Conservation (phyloP, 2,888 invertebrate genomes). For the Meteorus cinctellus region DNA sequence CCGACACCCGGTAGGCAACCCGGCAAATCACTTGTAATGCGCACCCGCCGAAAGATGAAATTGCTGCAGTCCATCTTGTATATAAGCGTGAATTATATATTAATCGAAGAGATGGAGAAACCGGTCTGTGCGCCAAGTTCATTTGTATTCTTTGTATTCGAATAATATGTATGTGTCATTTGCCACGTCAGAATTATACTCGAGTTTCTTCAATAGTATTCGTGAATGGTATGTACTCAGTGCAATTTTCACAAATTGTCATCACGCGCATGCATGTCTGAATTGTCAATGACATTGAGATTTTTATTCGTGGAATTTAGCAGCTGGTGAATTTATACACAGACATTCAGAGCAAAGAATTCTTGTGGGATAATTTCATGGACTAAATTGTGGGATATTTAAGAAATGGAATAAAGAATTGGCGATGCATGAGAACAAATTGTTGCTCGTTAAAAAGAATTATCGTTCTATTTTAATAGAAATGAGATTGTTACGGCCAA, state of each 20-base stretch:
- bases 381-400: neutral
- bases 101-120: conserved; percentile 24
- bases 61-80: conserved; percentile 7
- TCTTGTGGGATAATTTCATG: neutral
- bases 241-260: conserved; percentile 15
- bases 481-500: conserved; percentile 43
- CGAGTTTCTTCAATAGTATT: neutral
- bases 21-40: conserved; percentile 32
- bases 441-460: conserved; percentile 58
- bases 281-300: conserved; percentile 13
- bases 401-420: conserved; percentile 11
- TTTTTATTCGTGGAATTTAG: conserved; percentile 25
- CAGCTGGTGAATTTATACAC: conserved; percentile 36
- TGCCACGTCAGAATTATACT: conserved; percentile 25
- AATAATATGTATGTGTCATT: conserved; percentile 11
- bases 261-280: neutral
- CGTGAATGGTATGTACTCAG: neutral
- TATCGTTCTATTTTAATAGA: conserved; percentile 63
- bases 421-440: conserved; percentile 33
- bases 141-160: neutral
- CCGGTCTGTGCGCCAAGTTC: conserved; percentile 10
- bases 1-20: conserved; percentile 35
- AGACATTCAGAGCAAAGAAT: conserved; percentile 37
- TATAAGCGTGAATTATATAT: conserved; percentile 29
- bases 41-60: conserved; percentile 31